These are phyloP conservation scores for Oryzias sinensis DNA, from an alignment of 2,797 vertebrate species.

Conservation along the genomic window DNA sequence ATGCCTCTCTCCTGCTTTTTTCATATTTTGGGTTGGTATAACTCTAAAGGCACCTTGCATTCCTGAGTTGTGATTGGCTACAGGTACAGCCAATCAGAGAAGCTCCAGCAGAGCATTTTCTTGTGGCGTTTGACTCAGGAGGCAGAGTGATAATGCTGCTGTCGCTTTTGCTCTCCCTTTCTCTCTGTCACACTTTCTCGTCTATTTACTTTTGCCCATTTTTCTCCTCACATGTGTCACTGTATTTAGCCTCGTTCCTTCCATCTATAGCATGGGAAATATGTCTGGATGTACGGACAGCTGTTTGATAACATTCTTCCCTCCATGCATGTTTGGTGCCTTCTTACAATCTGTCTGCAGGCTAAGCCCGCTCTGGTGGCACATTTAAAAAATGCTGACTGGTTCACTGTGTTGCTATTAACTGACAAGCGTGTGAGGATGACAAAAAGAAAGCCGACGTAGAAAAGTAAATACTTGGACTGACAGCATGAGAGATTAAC, in stretches of 20 bases:
- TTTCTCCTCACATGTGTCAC: conserved; percentile 8
- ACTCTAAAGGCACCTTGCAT: conserved; percentile 80
- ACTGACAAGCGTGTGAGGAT: conserved; percentile 16
- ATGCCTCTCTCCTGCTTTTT: conserved; percentile 44
- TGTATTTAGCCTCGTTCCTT: conserved; percentile 17
- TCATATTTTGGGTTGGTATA: conserved; percentile 75
- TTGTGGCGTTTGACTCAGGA: conserved; percentile 64
- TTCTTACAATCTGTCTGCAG: conserved; percentile 6
- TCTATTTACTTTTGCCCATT: conserved; percentile 33
- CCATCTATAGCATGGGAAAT: conserved; percentile 17
- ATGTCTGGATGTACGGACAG: conserved; percentile 6
- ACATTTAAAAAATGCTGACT: conserved; percentile 34
- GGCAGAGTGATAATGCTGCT: conserved; percentile 66
- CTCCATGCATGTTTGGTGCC: neutral
- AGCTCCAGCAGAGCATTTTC: conserved; percentile 52
- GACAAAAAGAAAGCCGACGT: conserved; percentile 17
- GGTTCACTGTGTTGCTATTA: conserved; percentile 15
- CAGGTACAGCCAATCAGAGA: conserved; percentile 58
- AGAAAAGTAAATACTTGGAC: conserved; percentile 27
- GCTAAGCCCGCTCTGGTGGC: conserved; percentile 1
- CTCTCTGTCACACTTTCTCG: conserved; percentile 39
- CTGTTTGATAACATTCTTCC: neutral
- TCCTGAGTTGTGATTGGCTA: conserved; percentile 60
- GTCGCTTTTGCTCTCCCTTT: conserved; percentile 50
- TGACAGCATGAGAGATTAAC: conserved; percentile 55